Conservation (phyloP, 2,797 vertebrate genomes). For the Aplochiton taeniatus region DNA sequence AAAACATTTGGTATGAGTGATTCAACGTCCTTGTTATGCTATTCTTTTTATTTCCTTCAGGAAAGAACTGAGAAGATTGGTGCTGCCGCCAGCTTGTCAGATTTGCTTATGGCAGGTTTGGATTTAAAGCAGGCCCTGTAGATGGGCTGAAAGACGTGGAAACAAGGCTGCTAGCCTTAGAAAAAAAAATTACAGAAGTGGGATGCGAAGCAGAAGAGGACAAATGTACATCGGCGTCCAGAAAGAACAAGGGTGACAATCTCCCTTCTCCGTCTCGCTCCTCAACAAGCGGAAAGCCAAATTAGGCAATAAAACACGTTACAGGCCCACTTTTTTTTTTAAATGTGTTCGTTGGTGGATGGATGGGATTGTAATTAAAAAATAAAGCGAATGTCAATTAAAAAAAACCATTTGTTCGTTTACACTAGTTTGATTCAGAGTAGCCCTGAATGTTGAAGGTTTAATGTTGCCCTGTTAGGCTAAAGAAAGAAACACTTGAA, state of each 20-base stretch:
- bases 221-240: not conserved
- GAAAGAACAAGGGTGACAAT: not conserved
- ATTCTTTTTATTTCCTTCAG: not conserved
- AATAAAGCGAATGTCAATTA: too few relatives aligned
- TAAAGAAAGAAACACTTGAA: too few relatives aligned
- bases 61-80: not conserved
- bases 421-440: too few relatives aligned
- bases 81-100: not conserved
- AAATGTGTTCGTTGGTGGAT: too few relatives aligned
- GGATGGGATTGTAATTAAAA: too few relatives aligned
- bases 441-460: too few relatives aligned
- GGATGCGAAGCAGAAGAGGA: not conserved
- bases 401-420: too few relatives aligned
- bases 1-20: too few relatives aligned
- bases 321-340: too few relatives aligned
- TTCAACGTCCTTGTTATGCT: too few relatives aligned
- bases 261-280: not conserved
- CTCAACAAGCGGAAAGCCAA: not conserved
- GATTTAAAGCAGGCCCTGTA: not conserved
- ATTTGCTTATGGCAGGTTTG: not conserved
- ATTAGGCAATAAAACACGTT: too few relatives aligned
- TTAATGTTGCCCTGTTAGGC: too few relatives aligned
- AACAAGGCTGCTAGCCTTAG: slow-evolving; percentile 6
- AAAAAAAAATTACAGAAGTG: slow-evolving; percentile 3
- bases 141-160: slow-evolving; percentile 8